Percentiles rank a stretch among this genome's conserved stretches.
These are phyloP conservation scores for Xenopus laevis DNA, from an alignment of 2,113 vertebrate genomes.

Conservation along the genomic window DNA sequence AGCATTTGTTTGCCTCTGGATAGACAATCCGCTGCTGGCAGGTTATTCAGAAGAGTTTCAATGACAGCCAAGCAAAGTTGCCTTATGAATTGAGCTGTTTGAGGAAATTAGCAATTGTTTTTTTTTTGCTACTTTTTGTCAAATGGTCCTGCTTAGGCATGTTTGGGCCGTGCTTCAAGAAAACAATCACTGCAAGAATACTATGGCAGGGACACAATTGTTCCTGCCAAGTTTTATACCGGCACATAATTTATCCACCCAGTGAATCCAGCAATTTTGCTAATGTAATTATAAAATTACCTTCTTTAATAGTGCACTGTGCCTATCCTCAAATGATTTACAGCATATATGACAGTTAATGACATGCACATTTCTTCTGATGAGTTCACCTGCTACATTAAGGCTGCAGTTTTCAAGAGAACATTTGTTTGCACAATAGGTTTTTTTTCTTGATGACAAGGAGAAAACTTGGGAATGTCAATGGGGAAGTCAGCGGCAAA, in stretches of 20 bases:
- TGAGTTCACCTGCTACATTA: too few species aligned
- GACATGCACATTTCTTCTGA: too few species aligned
- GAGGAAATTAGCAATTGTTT: slow-evolving; percentile 74
- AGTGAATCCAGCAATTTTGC: slow-evolving; percentile 30
- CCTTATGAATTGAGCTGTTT: slow-evolving; percentile 80
- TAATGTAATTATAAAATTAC: slow-evolving; percentile 43
- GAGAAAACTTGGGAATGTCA: too few species aligned
- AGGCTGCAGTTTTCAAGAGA: too few species aligned
- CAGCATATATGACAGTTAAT: slow-evolving; percentile 1
- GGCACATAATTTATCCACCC: slow-evolving; percentile 30
- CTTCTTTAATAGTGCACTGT: slow-evolving; percentile 17
- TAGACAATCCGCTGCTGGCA: slow-evolving; percentile 62
- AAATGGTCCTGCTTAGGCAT: slow-evolving; percentile 33
- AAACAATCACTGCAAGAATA: slow-evolving; percentile 19
- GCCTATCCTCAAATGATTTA: not conserved
- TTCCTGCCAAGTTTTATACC: slow-evolving; percentile 31
- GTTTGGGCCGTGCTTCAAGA: slow-evolving; percentile 32
- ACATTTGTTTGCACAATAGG: too few species aligned
- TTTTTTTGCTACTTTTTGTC: slow-evolving; percentile 59
- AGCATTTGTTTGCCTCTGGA: slow-evolving; percentile 15
- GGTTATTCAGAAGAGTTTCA: slow-evolving; percentile 75
- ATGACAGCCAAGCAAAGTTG: slow-evolving; percentile 76
- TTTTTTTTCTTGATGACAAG: too few species aligned
- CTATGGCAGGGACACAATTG: slow-evolving; percentile 13
- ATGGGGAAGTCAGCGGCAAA: too few species aligned